Base-by-base conservation (phyloP, 2,888 invertebrate species). In the Heliconius ethilla region DNA sequence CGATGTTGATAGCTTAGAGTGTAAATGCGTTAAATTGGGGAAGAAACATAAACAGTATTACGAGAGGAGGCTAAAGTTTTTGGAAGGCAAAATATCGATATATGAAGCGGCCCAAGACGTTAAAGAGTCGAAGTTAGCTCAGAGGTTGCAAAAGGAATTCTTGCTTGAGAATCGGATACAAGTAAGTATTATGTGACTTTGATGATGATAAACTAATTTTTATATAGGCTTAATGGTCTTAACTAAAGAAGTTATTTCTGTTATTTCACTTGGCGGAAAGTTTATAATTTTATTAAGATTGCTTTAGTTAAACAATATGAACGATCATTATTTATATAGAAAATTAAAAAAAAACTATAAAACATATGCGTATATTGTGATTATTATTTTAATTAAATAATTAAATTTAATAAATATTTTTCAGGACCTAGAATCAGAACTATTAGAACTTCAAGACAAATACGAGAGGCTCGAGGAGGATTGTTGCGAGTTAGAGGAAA, bases 401-500 rank as follows among this genome's bases (percentile, higher is more conserved):
- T 9, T 59, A n/a, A 9, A 59, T 59, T n/a, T 10, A n/a, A 70
- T 63, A 77, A 76, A 77, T 45, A 65, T n/a, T 80, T 84, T 86
- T 65, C 85, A 94, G 93, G 94, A 95, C 83, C 92, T 96, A 78
- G 94, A 94, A 89, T 87, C 88, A 79, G 89, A 94, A 87, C 93
- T 96, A 74, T 91, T 94, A 81, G 95, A 94, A 85, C 94, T 96
- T 84, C 94, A 96, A 85, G 94, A 95, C 70, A 96, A 96, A 84
- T 96, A 96, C 88, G 95, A 95, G 78, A 92, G 93, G 83, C 90
- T 97, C 83, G 96, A 97, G 86, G 96, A 97, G 87, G 96, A 96
- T 86, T 95, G 96, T 88, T 96, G 96, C 86, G 97, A 97, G 89
- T 94, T 96, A 81, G 97, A 97, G 90, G 97, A 97, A 89, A 96